Evolutionary conservation across 2,888 invertebrate genomes (phyloP), one percentile per base, ranked within the genome.

Genomic region (Meiosimyza platycephala): DNA sequence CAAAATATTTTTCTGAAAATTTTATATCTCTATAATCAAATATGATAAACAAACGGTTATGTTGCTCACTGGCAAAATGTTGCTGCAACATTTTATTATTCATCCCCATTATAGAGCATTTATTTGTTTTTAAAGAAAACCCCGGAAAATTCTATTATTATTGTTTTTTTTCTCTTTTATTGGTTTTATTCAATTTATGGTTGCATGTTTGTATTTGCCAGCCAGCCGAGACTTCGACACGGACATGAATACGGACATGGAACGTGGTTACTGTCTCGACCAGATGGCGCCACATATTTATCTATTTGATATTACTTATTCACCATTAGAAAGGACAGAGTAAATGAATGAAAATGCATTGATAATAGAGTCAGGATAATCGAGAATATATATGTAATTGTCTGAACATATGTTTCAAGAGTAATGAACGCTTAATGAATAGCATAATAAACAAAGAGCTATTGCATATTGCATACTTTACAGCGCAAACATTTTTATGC

Each of bases 301-400:
- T 57, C 48, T 47, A 48, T 57, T 67, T 55, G 47, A 57, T 57
- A 47, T 22, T 55, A n/a, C n/a, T n/a, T n/a, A 16, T 57, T 13
- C 40, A 40, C 40, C 40, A 40, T 40, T 40, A 40, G 40, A 40
- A 40, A 9, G 28, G 3, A 28, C 28, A 28, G 28, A 28, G 28
- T 4, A 28, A 28, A 28, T 2, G 28, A 13, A 40, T 40, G 28
- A 6, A 57, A 67, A 67, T 67, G 57, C 55, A 48, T n/a, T 18
- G 48, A 57, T 67, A 55, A 67, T 67, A 48, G 57, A 67, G 67
- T 67, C 57, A 40, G 57, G 47, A 67, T 67, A 47, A 57, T 47
- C 67, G 55, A 33, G 55, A 28, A 55, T 66, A n/a, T 28, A 55
- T 57, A 57, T 18, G 48, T 48, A n/a, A n/a, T 15, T 16, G 67